Percentiles rank a stretch among this genome's conserved stretches.
Conservation (phyloP, 2,888 invertebrate species). For the Aphelenchoides bicaudatus region DNA sequence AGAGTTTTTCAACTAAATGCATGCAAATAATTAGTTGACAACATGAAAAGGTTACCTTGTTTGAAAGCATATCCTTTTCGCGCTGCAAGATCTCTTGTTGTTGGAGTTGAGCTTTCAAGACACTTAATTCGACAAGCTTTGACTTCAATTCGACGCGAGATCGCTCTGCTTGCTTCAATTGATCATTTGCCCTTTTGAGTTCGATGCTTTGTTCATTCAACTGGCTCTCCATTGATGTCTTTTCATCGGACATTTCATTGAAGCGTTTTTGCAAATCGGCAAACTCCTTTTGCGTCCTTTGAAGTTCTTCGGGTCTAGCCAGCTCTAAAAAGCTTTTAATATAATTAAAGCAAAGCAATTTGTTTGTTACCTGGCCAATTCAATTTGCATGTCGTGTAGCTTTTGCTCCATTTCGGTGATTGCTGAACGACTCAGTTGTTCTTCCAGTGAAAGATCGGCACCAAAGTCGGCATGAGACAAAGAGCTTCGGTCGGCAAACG, state of each 20-base stretch:
- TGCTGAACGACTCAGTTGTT: constrained; percentile 62
- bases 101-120: neutral
- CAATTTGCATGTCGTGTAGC: constrained; percentile 15
- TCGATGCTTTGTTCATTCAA: constrained; percentile 14
- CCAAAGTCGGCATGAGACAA: neutral
- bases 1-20: no score
- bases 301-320: constrained; percentile 14
- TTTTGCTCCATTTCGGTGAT: constrained; percentile 66
- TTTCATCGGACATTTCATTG: constrained; percentile 4
- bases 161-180: neutral
- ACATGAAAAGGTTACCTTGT: neutral
- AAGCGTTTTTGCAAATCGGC: neutral
- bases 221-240: constrained; percentile 9
- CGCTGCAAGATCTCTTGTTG: neutral
- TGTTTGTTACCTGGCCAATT: constrained; percentile 1
- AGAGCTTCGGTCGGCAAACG: neutral
- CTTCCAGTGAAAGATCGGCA: neutral
- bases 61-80: neutral
- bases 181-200: constrained; percentile 13
- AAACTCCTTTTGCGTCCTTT: neutral
- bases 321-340: constrained; percentile 15
- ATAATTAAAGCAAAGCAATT: neutral
- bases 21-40: no score
- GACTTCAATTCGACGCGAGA: neutral
- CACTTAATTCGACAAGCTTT: neutral